Evolutionary conservation across 2,797 vertebrate genomes (phyloP).

Genomic region (Macropus fuliginosus): DNA sequence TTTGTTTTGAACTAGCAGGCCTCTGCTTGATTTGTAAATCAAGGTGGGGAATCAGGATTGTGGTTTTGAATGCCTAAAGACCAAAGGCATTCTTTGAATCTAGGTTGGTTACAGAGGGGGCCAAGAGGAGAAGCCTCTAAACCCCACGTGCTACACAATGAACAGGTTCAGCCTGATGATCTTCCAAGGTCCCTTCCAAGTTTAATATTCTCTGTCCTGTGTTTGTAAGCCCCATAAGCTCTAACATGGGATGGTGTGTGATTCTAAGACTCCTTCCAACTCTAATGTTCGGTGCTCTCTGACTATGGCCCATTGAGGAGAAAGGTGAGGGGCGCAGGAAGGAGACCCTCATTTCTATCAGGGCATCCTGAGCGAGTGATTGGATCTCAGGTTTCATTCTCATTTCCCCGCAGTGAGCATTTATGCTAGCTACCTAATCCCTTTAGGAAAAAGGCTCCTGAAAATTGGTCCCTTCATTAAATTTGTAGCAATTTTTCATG

Average conservation of each 20-base stretch:
- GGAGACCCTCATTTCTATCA: constrained; percentile 82
- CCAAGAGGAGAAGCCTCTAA: neutral
- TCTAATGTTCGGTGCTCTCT: neutral
- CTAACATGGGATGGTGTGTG: neutral
- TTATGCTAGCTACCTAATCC: constrained; percentile 75
- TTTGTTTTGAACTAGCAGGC: neutral
- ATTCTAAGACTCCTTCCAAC: neutral
- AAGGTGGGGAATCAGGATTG: neutral
- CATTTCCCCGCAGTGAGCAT: constrained; percentile 76
- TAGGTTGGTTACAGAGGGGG: neutral
- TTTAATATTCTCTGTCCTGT: neutral
- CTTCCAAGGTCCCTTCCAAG: neutral
- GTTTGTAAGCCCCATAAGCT: neutral
- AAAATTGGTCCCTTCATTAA: constrained; percentile 79
- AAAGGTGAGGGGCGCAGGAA: constrained; percentile 75
- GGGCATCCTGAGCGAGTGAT: constrained; percentile 69
- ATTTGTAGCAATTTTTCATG: constrained; percentile 73
- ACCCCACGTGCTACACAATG: neutral
- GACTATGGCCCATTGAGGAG: constrained; percentile 66
- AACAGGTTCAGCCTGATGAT: neutral
- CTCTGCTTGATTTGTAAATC: neutral
- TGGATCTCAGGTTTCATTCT: constrained; percentile 77
- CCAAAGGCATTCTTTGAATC: neutral
- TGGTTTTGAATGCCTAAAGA: neutral
- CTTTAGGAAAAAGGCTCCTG: constrained; percentile 75